Conservation (phyloP, 2,113 vertebrate genomes). For the Varanus komodoensis region DNA sequence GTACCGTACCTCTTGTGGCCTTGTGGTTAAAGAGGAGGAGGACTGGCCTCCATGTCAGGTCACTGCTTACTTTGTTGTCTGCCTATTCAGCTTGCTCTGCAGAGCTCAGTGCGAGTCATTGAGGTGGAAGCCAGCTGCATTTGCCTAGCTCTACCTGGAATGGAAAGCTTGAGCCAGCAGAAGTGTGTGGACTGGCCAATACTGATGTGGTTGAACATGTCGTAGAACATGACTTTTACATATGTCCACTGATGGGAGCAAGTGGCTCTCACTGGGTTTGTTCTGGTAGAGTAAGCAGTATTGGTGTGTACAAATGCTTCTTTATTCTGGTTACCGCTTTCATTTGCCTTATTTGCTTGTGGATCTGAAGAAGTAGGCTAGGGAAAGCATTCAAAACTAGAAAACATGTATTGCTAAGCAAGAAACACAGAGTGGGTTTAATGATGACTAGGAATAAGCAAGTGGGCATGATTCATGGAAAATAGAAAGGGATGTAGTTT, state of each 20-base stretch:
- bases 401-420: not conserved
- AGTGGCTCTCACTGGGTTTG: not conserved
- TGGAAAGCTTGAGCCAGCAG: too few species aligned
- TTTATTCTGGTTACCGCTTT: not conserved
- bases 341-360: not conserved
- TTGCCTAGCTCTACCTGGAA: too few species aligned
- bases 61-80: too few species aligned
- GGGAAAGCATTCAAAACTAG: not conserved
- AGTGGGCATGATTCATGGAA: not conserved
- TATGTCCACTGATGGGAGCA: not conserved
- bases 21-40: not conserved
- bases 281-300: not conserved
- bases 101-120: too few species aligned
- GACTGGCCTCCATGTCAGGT: not conserved
- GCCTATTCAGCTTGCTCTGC: too few species aligned
- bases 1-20: not conserved
- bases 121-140: too few species aligned
- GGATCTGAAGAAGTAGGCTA: not conserved
- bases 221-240: not conserved
- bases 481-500: not conserved
- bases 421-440: not conserved
- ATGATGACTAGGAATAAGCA: conserved; percentile 15
- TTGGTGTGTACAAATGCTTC: not conserved
- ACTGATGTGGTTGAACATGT: not conserved
- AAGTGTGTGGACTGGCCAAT: not conserved